Evolutionary conservation across 2,113 vertebrate species (phyloP).

Genomic region (Symphodus melops): DNA sequence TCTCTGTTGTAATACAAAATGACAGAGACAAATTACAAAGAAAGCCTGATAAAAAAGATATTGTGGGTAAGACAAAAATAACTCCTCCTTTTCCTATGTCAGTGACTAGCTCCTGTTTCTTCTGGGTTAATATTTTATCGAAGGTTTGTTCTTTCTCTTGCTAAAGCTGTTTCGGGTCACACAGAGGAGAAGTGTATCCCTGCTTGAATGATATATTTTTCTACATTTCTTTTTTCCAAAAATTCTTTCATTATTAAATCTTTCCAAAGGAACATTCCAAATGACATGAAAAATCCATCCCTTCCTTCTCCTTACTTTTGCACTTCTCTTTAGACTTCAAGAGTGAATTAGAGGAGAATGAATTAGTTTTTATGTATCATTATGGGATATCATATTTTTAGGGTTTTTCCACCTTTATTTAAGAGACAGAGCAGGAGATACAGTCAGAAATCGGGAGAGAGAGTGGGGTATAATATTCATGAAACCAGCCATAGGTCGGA

Average conservation of each 20-base stretch:
- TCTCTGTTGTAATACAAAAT: not conserved
- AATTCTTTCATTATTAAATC: constrained; percentile 38
- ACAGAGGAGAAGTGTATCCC: constrained; percentile 4
- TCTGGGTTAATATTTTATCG: not conserved
- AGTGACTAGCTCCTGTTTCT: not conserved
- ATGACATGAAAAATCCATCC: constrained; percentile 7
- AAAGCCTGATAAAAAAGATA: not conserved
- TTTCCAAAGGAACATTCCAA: not conserved
- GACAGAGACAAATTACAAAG: not conserved
- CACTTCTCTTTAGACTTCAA: not conserved
- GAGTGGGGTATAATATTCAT: no score
- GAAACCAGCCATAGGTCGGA: no score
- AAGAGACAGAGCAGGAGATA: no score
- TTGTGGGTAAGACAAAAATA: not conserved
- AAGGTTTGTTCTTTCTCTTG: not conserved
- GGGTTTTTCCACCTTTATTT: no score
- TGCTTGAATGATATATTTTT: constrained; percentile 4
- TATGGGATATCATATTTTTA: no score
- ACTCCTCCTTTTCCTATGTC: not conserved
- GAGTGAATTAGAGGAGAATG: no score
- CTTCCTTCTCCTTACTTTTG: not conserved
- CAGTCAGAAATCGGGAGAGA: no score
- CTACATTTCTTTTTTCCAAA: not conserved
- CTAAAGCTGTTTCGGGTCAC: not conserved
- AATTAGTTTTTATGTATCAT: no score